phyloP scores from a whole-genome alignment of 2,888 invertebrate species.

The Agrypnus murinus region DNA sequence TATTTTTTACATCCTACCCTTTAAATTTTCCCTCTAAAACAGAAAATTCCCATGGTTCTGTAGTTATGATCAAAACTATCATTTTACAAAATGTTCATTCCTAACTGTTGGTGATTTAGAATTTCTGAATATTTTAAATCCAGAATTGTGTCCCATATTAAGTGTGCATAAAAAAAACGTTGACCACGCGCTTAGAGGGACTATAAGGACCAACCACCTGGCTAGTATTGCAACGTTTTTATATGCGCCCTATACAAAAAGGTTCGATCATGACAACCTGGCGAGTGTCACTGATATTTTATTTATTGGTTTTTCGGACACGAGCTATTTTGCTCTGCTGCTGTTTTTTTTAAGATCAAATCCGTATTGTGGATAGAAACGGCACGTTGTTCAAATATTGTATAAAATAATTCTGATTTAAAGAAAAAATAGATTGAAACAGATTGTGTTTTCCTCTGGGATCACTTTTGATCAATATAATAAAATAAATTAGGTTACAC shows the following conservation, averaged over 20 bases:
- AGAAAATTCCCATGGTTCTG: no score
- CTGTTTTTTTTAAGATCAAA: constrained; percentile 33
- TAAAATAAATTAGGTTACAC: no score
- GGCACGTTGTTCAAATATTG: constrained; percentile 37
- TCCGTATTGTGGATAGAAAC: constrained; percentile 13
- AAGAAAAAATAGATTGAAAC: no score
- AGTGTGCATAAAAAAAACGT: constrained; percentile 47
- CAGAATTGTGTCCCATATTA: constrained; percentile 41
- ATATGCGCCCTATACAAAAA: constrained; percentile 63
- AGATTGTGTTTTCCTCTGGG: no score
- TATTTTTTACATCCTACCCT: neutral
- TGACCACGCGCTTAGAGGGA: constrained; percentile 51
- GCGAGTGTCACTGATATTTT: constrained; percentile 71
- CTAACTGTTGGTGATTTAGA: no score
- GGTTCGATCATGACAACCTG: constrained; percentile 61
- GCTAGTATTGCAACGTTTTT: constrained; percentile 58
- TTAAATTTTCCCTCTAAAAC: no score
- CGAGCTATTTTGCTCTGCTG: constrained; percentile 52
- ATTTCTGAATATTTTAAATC: no score
- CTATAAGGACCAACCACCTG: constrained; percentile 57
- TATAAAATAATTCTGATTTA: constrained; percentile 33
- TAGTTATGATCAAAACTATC: no score
- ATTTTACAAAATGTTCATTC: no score
- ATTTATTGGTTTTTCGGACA: constrained; percentile 67
- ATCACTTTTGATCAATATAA: no score